Conservation (phyloP, 2,797 vertebrate genomes). For the Dendrocincla fuliginosa region DNA sequence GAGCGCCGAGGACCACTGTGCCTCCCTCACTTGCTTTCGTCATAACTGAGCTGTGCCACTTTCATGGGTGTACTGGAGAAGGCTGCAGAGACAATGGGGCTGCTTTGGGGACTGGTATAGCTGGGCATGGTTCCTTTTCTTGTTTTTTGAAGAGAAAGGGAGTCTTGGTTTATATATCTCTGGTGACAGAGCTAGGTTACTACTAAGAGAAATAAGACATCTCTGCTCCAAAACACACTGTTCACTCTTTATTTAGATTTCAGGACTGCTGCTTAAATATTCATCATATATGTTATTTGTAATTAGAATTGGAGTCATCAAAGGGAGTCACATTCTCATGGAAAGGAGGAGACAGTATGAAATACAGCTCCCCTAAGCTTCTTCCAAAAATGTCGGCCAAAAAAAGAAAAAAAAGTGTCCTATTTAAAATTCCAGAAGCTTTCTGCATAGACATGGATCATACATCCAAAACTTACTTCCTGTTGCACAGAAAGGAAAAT, state of each 20-base stretch:
- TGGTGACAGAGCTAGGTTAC: not conserved
- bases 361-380: not conserved
- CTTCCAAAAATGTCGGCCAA: not conserved
- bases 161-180: not conserved
- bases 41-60: not conserved
- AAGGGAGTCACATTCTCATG: not conserved
- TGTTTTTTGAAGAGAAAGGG: not conserved
- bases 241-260: not conserved
- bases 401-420: not conserved
- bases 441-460: not conserved
- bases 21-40: accelerated
- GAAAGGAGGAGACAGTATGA: not conserved
- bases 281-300: not conserved
- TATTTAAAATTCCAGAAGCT: not conserved
- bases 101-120: not conserved
- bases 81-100: not conserved
- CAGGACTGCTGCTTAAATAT: not conserved
- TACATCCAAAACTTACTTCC: not conserved
- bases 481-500: not conserved
- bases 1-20: not conserved
- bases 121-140: not conserved
- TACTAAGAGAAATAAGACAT: not conserved
- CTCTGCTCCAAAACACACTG: not conserved
- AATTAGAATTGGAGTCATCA: not conserved
- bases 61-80: not conserved